Evolutionary conservation across 2,888 invertebrate genomes (phyloP).

Genomic region (Acleris sparsana): DNA sequence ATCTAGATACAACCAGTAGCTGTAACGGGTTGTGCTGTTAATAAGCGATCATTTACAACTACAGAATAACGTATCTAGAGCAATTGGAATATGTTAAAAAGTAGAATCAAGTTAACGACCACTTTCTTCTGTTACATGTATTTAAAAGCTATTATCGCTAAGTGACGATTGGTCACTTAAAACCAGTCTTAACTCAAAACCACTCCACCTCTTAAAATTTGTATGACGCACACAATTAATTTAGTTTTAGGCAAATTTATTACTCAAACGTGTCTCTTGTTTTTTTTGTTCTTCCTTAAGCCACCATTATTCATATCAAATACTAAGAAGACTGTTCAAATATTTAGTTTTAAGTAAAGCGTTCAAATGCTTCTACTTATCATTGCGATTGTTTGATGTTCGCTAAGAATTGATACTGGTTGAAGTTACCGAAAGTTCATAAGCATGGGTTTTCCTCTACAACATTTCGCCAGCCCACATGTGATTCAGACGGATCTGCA

Average conservation of each 20-base stretch:
- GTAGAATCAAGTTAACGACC: conserved; percentile 37
- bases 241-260: no score
- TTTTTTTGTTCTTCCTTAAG: no score
- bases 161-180: neutral
- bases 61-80: conserved; percentile 6
- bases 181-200: no score
- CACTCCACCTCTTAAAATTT: no score
- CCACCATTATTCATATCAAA: no score
- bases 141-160: conserved; percentile 1
- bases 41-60: conserved; percentile 5
- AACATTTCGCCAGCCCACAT: conserved; percentile 53
- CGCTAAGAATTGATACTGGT: no score
- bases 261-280: no score
- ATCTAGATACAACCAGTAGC: conserved; percentile 40
- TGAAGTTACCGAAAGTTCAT: neutral
- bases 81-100: conserved; percentile 10
- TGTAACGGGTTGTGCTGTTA: conserved; percentile 13
- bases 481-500: conserved; percentile 61
- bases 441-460: neutral
- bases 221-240: no score
- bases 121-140: neutral
- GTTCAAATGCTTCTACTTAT: no score
- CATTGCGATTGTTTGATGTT: no score
- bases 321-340: no score
- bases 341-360: no score